Percentiles rank a stretch among this genome's conserved stretches.
Conservation (phyloP, 1,140 invertebrate genomes). For the Mercenaria mercenaria region DNA sequence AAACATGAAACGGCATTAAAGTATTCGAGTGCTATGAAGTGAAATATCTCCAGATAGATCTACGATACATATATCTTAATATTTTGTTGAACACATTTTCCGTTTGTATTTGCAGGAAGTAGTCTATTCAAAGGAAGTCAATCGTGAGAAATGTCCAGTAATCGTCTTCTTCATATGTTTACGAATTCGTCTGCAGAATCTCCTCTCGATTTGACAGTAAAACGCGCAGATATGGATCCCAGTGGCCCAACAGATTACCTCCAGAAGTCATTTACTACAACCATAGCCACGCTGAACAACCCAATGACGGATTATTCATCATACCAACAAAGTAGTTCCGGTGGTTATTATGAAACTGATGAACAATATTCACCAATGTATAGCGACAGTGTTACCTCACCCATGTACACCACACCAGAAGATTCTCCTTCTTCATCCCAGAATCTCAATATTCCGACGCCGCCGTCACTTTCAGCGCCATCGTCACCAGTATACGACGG, state of each 20-base stretch:
- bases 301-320: background rate
- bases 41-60: too few relatives aligned
- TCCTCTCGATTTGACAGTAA: constrained; percentile 44
- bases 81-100: too few relatives aligned
- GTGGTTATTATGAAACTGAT: background rate
- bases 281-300: background rate
- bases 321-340: background rate
- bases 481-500: background rate
- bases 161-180: background rate
- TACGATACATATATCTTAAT: too few relatives aligned
- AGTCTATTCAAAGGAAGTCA: background rate
- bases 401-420: background rate
- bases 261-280: background rate
- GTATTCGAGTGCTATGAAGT: too few relatives aligned
- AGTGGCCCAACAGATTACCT: background rate
- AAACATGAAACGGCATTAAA: too few relatives aligned
- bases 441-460: background rate
- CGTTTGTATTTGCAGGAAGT: background rate
- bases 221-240: constrained; percentile 58
- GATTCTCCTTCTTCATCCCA: background rate
- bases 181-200: background rate
- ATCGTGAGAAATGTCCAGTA: constrained; percentile 30
- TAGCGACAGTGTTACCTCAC: background rate
- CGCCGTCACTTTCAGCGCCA: background rate
- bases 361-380: constrained; percentile 18